Evolutionary conservation across 2,113 vertebrate species (phyloP).

Genomic region (Dasyurus viverrinus): DNA sequence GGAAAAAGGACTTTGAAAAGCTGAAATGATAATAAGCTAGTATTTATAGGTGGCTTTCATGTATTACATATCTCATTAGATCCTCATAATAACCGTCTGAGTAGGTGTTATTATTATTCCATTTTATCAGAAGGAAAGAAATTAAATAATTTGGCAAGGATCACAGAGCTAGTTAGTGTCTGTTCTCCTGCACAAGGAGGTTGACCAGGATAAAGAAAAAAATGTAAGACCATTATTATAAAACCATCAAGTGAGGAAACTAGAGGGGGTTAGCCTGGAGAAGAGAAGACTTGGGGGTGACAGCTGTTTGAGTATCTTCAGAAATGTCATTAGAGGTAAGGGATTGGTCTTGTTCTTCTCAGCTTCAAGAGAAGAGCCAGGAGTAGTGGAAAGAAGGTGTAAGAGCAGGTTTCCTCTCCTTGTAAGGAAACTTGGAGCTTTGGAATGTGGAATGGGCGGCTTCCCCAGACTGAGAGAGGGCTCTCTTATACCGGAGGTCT

Average conservation of each 20-base stretch:
- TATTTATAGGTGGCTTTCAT: neutral
- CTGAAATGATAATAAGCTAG: neutral
- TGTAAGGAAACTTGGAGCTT: neutral
- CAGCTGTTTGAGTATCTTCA: neutral
- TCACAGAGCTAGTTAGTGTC: neutral
- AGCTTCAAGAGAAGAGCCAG: neutral
- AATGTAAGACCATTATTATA: neutral
- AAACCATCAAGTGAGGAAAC: neutral
- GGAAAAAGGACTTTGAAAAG: neutral
- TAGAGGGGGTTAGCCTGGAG: neutral
- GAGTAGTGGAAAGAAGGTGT: neutral
- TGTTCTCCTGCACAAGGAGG: neutral
- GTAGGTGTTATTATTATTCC: neutral
- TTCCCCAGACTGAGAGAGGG: neutral
- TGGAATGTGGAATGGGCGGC: neutral
- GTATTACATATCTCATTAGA: neutral
- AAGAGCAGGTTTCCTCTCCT: neutral
- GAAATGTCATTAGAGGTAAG: neutral
- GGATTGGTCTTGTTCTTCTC: neutral
- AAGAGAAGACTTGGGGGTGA: neutral
- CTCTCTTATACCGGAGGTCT: neutral
- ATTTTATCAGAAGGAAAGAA: neutral
- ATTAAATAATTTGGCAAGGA: neutral
- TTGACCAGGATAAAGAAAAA: neutral
- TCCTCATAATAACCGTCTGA: neutral